These are phyloP conservation scores for Polydrusus cervinus DNA, from an alignment of 2,888 invertebrate species.

Conservation along the genomic window DNA sequence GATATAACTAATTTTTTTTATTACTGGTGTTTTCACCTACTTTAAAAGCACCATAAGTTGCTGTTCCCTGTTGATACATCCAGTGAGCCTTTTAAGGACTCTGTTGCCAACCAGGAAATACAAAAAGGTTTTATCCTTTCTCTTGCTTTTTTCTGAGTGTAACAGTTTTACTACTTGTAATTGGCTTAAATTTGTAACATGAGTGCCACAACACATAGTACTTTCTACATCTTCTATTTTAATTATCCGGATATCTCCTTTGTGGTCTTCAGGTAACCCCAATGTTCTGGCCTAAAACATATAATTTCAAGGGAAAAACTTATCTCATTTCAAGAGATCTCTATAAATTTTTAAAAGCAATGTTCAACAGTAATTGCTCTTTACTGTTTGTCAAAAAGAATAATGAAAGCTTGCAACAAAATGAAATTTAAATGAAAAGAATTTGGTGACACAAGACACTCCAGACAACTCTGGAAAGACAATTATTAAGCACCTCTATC, in stretches of 20 bases:
- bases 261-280: slow-evolving; percentile 87
- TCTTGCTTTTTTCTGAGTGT: slow-evolving; percentile 82
- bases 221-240: slow-evolving; percentile 84
- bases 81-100: slow-evolving; percentile 77
- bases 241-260: slow-evolving; percentile 84
- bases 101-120: slow-evolving; percentile 84
- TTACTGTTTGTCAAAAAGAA: too few species aligned
- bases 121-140: slow-evolving; percentile 78
- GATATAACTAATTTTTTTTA: too few species aligned
- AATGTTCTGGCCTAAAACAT: slow-evolving; percentile 77
- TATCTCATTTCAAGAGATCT: too few species aligned
- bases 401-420: too few species aligned
- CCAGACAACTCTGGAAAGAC: too few species aligned
- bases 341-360: too few species aligned
- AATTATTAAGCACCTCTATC: slow-evolving; percentile 50
- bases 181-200: slow-evolving; percentile 84
- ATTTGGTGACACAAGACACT: too few species aligned
- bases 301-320: slow-evolving; percentile 36
- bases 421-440: too few species aligned
- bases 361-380: too few species aligned
- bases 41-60: slow-evolving; percentile 80
- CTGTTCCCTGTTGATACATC: slow-evolving; percentile 79
- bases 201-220: slow-evolving; percentile 93
- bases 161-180: slow-evolving; percentile 80
- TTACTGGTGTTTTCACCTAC: slow-evolving; percentile 69